Percentiles rank a stretch among this genome's conserved stretches.
phyloP scores from a whole-genome alignment of 2,113 vertebrate species.

The Strigops habroptila region DNA sequence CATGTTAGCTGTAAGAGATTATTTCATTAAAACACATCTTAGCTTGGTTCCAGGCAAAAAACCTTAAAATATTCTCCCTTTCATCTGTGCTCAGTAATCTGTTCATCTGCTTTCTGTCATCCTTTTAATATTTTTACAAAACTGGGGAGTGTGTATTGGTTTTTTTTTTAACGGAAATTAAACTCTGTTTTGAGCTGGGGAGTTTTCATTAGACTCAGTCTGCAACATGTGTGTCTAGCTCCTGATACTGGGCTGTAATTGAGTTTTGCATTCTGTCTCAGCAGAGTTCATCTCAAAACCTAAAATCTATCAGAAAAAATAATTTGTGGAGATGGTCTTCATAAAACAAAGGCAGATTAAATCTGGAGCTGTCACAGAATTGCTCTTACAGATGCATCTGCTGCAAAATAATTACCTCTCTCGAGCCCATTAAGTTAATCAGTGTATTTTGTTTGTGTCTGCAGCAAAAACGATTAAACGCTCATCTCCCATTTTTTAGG shows the following conservation, averaged over 20 bases:
- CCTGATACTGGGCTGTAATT: conserved; percentile 59
- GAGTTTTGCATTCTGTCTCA: conserved; percentile 51
- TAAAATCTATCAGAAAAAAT: conserved; percentile 50
- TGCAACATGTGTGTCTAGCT: not conserved
- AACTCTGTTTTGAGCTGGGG: conserved; percentile 55
- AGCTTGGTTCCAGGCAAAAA: conserved; percentile 6
- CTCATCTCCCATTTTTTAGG: conserved; percentile 47
- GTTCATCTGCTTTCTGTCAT: conserved; percentile 15
- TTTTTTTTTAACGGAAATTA: conserved; percentile 68
- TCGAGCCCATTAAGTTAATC: conserved; percentile 48
- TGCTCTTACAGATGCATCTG: conserved; percentile 49
- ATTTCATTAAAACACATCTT: conserved; percentile 29
- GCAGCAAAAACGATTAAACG: conserved; percentile 66
- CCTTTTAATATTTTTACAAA: conserved; percentile 59
- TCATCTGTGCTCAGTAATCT: conserved; percentile 52
- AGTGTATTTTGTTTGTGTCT: conserved; percentile 42
- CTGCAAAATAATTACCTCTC: conserved; percentile 67
- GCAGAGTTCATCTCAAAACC: conserved; percentile 50
- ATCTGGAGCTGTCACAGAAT: conserved; percentile 42
- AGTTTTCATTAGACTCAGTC: conserved; percentile 31
- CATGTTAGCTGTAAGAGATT: not conserved
- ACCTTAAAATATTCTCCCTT: conserved; percentile 26
- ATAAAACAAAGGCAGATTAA: conserved; percentile 67
- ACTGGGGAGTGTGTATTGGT: not conserved
- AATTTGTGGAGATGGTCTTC: conserved; percentile 65